Conservation (phyloP, 2,888 invertebrate species). For the Cephus pygmeus region DNA sequence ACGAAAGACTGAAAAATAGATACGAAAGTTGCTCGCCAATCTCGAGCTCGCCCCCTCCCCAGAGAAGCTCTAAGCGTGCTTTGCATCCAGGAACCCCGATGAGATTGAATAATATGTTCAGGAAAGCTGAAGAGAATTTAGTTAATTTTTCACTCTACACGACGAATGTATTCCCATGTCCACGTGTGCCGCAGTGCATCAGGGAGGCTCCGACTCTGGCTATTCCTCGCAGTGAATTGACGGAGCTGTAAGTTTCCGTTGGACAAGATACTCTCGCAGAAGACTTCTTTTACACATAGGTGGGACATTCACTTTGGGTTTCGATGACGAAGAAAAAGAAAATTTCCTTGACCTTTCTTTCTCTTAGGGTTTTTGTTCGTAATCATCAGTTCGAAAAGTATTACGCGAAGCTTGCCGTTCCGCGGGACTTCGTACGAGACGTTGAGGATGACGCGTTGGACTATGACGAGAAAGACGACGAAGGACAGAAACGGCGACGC, state of each 20-base stretch:
- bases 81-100: background rate
- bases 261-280: background rate
- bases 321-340: background rate
- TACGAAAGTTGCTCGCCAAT: background rate
- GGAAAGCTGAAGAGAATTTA: background rate
- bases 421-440: background rate
- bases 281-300: background rate
- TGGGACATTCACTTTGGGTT: background rate
- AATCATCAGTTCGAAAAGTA: background rate
- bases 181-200: too few species aligned
- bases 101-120: background rate
- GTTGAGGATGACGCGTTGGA: background rate
- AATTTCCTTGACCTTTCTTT: background rate
- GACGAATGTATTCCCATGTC: background rate
- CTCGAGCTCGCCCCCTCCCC: background rate
- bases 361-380: background rate
- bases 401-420: background rate
- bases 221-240: background rate
- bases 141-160: background rate
- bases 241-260: background rate
- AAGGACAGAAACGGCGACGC: background rate
- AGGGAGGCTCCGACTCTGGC: background rate
- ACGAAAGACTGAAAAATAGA: background rate
- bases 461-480: background rate
- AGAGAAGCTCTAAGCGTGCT: background rate